These are phyloP conservation scores for Triplophysa siluroides DNA, from an alignment of 2,113 vertebrate species.

Conservation along the genomic window DNA sequence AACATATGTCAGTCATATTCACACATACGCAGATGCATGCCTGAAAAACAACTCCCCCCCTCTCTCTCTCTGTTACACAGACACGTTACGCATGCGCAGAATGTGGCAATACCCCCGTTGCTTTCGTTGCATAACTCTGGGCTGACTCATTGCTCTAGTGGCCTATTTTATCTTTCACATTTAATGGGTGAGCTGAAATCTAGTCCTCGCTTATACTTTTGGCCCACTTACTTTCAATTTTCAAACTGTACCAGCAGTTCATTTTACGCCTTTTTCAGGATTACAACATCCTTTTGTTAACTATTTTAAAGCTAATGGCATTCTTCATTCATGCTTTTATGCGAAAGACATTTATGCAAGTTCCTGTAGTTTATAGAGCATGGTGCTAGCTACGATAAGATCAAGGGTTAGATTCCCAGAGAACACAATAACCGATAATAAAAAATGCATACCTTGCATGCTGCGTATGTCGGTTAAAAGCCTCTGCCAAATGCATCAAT, in stretches of 20 bases:
- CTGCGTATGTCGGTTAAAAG: too few relatives aligned
- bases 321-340: background rate
- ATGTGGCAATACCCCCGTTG: conserved; percentile 16
- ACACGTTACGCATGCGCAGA: background rate
- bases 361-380: too few relatives aligned
- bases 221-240: conserved; percentile 61
- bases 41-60: background rate
- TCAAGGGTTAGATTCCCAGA: too few relatives aligned
- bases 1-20: conserved; percentile 31
- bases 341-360: background rate
- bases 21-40: conserved; percentile 3
- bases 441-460: too few relatives aligned
- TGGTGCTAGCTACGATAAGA: too few relatives aligned
- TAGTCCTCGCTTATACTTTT: conserved; percentile 37
- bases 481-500: too few relatives aligned
- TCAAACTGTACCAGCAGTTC: background rate
- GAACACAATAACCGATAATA: too few relatives aligned
- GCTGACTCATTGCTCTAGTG: conserved; percentile 67
- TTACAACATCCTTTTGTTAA: background rate
- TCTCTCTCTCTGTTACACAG: background rate
- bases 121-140: conserved; percentile 41
- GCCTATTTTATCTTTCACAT: conserved; percentile 65
- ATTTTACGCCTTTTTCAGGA: background rate
- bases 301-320: background rate
- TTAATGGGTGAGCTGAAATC: conserved; percentile 34